phyloP scores from a whole-genome alignment of 1,140 invertebrate genomes.

The Sweltsa coloradensis region DNA sequence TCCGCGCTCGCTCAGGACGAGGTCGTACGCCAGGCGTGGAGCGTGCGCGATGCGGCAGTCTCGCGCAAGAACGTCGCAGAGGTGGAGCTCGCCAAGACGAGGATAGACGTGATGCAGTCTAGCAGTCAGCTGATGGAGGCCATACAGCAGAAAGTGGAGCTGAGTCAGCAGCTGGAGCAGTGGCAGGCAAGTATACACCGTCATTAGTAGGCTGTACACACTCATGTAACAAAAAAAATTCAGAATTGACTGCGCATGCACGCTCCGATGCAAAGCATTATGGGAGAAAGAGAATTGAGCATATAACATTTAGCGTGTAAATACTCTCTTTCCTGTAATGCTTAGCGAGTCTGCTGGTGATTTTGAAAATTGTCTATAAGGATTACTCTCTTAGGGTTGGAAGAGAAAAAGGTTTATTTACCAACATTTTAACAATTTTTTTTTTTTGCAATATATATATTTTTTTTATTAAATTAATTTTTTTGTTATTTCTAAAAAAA shows the following conservation, averaged over 20 bases:
- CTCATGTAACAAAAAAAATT: not conserved
- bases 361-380: not conserved
- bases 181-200: slow-evolving; percentile 61
- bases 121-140: slow-evolving; percentile 90
- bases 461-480: too few species aligned
- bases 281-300: not conserved
- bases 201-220: not conserved
- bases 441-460: too few species aligned
- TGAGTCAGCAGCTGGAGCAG: slow-evolving; percentile 88
- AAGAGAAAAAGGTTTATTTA: too few species aligned
- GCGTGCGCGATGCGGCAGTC: slow-evolving; percentile 76
- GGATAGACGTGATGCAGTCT: slow-evolving; percentile 83
- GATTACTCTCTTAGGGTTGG: too few species aligned
- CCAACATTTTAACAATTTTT: too few species aligned
- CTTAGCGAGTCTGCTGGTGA: not conserved
- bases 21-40: slow-evolving; percentile 64
- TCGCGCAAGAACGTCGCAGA: slow-evolving; percentile 75
- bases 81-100: slow-evolving; percentile 72
- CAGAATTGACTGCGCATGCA: not conserved
- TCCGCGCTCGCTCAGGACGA: slow-evolving; percentile 61
- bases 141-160: slow-evolving; percentile 86
- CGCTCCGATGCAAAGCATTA: not conserved
- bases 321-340: not conserved
- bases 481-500: too few species aligned
- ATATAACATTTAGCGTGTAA: not conserved